A percentile compares a stretch with the other conserved stretches of the same genome.
Evolutionary conservation across 2,113 vertebrate genomes (phyloP).

Genomic region (Turdus rufiventris): DNA sequence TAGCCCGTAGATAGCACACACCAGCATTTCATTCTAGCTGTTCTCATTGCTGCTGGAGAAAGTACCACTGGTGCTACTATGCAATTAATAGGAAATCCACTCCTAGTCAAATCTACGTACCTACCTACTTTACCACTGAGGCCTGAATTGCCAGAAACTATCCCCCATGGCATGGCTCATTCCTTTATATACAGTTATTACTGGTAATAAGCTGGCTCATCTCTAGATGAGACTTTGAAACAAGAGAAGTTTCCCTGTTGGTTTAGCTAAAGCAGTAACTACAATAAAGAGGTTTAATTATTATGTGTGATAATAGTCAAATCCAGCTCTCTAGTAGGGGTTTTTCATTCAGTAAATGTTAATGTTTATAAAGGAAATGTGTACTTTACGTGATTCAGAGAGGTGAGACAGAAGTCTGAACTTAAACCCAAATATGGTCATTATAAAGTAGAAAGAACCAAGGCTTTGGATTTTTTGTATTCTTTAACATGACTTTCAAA

Average conservation of each 20-base stretch:
- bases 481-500: neutral
- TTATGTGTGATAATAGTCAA: neutral
- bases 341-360: neutral
- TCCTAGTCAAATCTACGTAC: neutral
- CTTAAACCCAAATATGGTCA: neutral
- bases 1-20: neutral
- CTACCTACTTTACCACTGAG: neutral
- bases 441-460: neutral
- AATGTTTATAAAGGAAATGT: neutral
- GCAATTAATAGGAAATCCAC: neutral
- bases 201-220: neutral
- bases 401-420: neutral
- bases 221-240: slow-evolving; percentile 16
- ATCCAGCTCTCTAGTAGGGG: neutral
- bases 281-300: neutral
- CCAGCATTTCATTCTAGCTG: neutral
- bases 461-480: neutral
- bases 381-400: neutral
- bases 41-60: neutral
- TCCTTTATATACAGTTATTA: neutral
- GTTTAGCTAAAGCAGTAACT: neutral
- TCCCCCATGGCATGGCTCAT: neutral
- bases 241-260: neutral
- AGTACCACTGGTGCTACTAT: neutral
- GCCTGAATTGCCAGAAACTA: neutral